phyloP scores from a whole-genome alignment of 1,140 invertebrate species.

The Stenopsyche tienmushanensis region DNA sequence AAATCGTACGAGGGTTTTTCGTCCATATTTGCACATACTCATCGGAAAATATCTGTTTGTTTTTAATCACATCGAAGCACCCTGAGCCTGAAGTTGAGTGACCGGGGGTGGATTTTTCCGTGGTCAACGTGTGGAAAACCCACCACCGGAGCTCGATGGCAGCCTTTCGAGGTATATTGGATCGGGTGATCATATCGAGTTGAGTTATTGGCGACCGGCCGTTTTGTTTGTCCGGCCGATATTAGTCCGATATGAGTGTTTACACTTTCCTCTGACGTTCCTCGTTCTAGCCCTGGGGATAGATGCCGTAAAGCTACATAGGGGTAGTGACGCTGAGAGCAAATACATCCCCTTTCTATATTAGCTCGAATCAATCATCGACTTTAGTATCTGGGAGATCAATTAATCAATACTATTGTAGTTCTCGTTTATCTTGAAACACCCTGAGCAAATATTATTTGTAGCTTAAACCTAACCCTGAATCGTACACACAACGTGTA shows the following conservation, averaged over 20 bases:
- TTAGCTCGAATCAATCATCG: too few species aligned
- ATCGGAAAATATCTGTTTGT: constrained; percentile 3
- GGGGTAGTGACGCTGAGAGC: background rate
- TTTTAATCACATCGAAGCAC: constrained; percentile 2
- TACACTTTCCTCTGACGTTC: constrained; percentile 15
- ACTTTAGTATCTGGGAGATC: too few species aligned
- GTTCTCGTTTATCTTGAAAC: too few species aligned
- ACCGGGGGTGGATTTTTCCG: background rate
- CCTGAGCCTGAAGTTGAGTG: background rate
- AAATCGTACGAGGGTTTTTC: too few species aligned
- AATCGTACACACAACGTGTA: too few species aligned
- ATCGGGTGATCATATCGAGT: constrained; percentile 36
- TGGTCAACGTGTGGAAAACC: background rate
- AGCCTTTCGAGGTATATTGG: too few species aligned
- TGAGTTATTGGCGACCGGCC: constrained; percentile 33
- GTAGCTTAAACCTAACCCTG: too few species aligned
- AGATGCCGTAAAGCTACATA: background rate
- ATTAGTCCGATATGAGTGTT: constrained; percentile 31
- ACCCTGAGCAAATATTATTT: too few species aligned
- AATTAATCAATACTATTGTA: too few species aligned
- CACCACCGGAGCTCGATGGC: too few species aligned
- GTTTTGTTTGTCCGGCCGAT: constrained; percentile 33
- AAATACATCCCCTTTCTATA: too few species aligned
- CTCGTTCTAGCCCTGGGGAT: background rate
- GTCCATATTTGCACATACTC: too few species aligned